phyloP scores from a whole-genome alignment of 2,113 vertebrate genomes.

The Coturnix japonica region DNA sequence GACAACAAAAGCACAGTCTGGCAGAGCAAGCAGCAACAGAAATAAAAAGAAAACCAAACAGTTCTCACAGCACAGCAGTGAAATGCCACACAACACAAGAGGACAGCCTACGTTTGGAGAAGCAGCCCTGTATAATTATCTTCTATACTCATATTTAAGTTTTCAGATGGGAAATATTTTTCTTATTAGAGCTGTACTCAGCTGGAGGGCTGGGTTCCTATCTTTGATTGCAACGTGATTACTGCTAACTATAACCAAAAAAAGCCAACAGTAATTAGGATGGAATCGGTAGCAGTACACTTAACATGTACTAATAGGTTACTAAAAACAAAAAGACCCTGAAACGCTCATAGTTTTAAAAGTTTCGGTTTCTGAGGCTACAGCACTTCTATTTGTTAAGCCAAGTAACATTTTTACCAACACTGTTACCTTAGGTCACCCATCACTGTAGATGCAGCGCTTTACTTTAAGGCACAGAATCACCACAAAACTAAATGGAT shows the following conservation, averaged over 20 bases:
- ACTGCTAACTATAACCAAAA: background rate
- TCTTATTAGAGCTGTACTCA: background rate
- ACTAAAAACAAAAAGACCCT: background rate
- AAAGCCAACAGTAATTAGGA: background rate
- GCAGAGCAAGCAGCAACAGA: background rate
- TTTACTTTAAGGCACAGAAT: background rate
- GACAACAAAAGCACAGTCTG: background rate
- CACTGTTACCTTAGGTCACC: background rate
- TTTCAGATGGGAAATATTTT: background rate
- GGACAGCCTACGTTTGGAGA: background rate
- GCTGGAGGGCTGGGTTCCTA: background rate
- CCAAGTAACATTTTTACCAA: background rate
- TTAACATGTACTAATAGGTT: background rate
- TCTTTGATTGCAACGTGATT: background rate
- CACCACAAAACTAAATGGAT: background rate
- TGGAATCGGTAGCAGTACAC: background rate
- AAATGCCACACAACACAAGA: background rate
- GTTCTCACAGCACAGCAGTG: background rate
- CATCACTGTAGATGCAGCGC: background rate
- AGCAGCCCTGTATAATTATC: background rate
- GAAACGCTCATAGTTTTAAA: background rate
- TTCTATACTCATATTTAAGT: accelerated
- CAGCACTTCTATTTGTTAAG: background rate
- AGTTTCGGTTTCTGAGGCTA: background rate
- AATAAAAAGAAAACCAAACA: background rate